These are phyloP conservation scores for Clangula hyemalis DNA, from an alignment of 2,797 vertebrate species.

Conservation along the genomic window DNA sequence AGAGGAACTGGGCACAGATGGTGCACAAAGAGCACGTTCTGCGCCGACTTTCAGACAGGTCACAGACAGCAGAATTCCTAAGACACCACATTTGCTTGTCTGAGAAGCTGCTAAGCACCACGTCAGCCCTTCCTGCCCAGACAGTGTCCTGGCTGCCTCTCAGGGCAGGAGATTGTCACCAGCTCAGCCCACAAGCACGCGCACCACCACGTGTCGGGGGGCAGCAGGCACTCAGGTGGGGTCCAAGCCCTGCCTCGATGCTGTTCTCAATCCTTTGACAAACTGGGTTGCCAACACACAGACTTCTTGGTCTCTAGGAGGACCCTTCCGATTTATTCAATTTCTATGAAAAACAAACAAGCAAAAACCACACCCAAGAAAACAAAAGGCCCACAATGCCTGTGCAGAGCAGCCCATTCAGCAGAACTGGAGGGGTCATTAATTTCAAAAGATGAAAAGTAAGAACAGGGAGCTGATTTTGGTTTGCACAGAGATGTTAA, in stretches of 20 bases:
- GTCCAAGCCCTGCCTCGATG: background rate
- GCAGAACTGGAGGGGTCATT: background rate
- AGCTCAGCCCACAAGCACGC: background rate
- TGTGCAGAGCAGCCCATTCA: background rate
- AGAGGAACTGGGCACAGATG: conserved; percentile 29
- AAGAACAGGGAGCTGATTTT: background rate
- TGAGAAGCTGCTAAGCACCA: background rate
- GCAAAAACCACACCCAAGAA: background rate
- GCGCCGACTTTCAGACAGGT: rapidly evolving
- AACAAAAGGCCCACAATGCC: background rate
- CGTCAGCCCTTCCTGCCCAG: background rate
- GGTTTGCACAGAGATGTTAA: background rate
- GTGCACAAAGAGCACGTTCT: background rate
- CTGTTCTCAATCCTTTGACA: rapidly evolving
- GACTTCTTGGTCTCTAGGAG: background rate
- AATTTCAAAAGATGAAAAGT: background rate
- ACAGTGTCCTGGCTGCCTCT: background rate
- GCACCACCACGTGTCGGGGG: too few relatives aligned
- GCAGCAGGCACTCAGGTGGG: background rate
- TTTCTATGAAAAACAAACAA: background rate
- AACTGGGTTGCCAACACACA: background rate
- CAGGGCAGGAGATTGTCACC: background rate
- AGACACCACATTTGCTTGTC: background rate
- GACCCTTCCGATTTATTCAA: background rate
- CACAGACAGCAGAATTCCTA: background rate